A percentile compares a stretch with the other conserved stretches of the same genome.
Evolutionary conservation across 2,797 vertebrate species (phyloP).

Genomic region (Nasua narica): DNA sequence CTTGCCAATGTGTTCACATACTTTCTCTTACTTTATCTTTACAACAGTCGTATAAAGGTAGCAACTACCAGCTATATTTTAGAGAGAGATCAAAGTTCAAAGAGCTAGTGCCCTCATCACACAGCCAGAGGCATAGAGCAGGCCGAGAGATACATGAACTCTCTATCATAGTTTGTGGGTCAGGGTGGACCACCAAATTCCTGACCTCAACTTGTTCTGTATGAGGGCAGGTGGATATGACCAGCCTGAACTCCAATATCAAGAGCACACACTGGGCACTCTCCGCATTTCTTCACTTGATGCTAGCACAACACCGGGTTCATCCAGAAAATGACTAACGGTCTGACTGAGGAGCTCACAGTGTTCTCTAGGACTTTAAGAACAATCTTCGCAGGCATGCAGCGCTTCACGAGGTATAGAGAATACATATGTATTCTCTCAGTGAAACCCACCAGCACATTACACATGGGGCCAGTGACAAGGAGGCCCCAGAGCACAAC

Average conservation of each 20-base stretch:
- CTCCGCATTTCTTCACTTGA: not conserved
- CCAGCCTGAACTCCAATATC: not conserved
- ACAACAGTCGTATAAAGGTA: not conserved
- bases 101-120: not conserved
- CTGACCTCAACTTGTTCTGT: not conserved
- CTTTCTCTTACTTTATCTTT: not conserved
- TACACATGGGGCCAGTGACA: not conserved
- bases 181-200: not conserved
- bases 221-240: not conserved
- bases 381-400: not conserved
- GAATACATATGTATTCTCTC: not conserved
- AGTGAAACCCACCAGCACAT: not conserved
- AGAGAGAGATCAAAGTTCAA: not conserved
- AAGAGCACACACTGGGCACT: not conserved
- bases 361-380: not conserved
- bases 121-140: not conserved
- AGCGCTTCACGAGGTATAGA: not conserved
- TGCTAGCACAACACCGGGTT: not conserved
- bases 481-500: not conserved
- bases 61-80: not conserved
- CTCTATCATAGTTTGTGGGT: not conserved
- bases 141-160: not conserved
- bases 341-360: not conserved
- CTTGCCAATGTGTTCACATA: accelerated
- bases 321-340: not conserved